Base-by-base conservation (phyloP, 2,888 invertebrate species). In the Parascotia fuliginaria region DNA sequence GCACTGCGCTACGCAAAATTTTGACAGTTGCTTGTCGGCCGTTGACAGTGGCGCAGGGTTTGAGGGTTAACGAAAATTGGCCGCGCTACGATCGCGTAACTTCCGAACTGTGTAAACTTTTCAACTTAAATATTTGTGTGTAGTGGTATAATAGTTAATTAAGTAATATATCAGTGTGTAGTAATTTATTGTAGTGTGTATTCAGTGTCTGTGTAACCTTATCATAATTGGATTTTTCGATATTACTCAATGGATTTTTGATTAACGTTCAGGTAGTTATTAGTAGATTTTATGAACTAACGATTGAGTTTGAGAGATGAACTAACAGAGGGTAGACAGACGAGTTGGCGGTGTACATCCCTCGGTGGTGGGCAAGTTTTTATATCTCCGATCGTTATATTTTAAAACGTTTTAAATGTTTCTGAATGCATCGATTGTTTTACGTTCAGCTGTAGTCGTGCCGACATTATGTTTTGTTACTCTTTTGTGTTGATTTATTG, bases 361-460 rank as follows among this genome's bases (percentile, higher is more conserved):
- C 68, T 67, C 69, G 81, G 78, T 75, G 70, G 75, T 70, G 63
- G 79, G 81, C 79, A 81, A 79, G 80, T 82, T 80, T 73, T 79
- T 77, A 73, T 77, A 60, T 72, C 70, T 75, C 65, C 78, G 76
- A 73, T 73, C 77, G 19, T 75, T 78, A 77, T 83, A 75, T 77
- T 79, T 76, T 79, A 70, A 55, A 55, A 60, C 80, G 73, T 82
- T 80, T 84, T n/a, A n/a, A n/a, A 74, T 80, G 82, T 82, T 74
- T 79, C 82, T 82, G 81, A 83, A 83, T 80, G 80, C 74, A 59
- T 56, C 70, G 70, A 79, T 88, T 89, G 85, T 87, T 81, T 60
- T 63, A 60, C 64, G 63, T 71, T 68, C 57, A 47, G 54, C 73
- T 73, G 67, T 74, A 70, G 65, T 72, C 77, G 79, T 83, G 73